Evolutionary conservation across 1,140 invertebrate species (phyloP).

Genomic region (Cyclina sinensis): DNA sequence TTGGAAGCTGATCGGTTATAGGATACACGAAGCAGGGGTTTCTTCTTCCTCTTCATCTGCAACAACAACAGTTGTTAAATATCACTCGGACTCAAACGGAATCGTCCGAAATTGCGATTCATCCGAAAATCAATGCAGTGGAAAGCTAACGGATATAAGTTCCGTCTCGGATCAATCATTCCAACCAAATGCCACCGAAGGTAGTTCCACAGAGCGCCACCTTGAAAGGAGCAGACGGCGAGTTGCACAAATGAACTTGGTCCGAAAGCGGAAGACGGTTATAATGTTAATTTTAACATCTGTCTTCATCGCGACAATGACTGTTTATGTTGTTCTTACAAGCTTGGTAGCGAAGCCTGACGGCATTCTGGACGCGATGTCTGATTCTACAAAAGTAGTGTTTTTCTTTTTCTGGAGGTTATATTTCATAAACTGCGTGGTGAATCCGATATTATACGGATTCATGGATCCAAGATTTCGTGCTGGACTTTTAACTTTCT

Average conservation of each 20-base stretch:
- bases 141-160: too few species aligned
- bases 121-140: too few species aligned
- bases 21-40: too few species aligned
- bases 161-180: too few species aligned
- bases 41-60: too few species aligned
- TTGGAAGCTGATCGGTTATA: background rate
- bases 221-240: background rate
- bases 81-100: too few species aligned
- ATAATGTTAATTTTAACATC: slow-evolving; percentile 34
- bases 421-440: slow-evolving; percentile 27
- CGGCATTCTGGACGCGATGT: background rate
- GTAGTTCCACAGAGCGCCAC: background rate
- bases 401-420: slow-evolving; percentile 49
- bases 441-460: slow-evolving; percentile 44
- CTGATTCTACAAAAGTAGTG: background rate
- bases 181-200: too few species aligned
- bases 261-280: background rate
- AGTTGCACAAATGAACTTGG: background rate
- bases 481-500: background rate
- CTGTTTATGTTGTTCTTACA: background rate
- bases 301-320: background rate
- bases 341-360: background rate
- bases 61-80: too few species aligned
- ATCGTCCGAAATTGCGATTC: too few species aligned
- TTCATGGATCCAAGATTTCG: slow-evolving; percentile 34